Percentiles rank a stretch among this genome's conserved stretches.
Evolutionary conservation across 2,797 vertebrate species (phyloP).

Genomic region (Ispidina lecontei): DNA sequence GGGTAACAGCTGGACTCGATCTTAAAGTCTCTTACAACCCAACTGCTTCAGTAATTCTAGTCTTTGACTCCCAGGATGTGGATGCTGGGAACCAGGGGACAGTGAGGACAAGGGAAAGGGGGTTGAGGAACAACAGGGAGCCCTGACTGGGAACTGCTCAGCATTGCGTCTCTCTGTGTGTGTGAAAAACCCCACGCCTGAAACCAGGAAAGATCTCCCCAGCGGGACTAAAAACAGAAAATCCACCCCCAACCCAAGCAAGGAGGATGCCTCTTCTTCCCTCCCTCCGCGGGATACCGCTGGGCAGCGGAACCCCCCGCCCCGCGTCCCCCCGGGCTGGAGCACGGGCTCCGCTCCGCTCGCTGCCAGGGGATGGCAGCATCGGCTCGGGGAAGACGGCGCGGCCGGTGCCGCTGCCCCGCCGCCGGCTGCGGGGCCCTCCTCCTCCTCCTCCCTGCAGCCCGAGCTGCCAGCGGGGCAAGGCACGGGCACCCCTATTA

Average conservation of each 20-base stretch:
- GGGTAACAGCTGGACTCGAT: not conserved
- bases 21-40: not conserved
- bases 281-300: not conserved
- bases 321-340: too few species aligned
- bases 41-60: not conserved
- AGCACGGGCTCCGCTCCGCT: too few species aligned
- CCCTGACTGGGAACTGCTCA: too few species aligned
- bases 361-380: constrained; percentile 7
- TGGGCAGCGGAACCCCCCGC: too few species aligned
- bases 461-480: not conserved
- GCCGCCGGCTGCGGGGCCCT: not conserved
- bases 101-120: too few species aligned
- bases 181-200: not conserved
- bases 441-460: too few species aligned
- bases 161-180: accelerated
- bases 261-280: too few species aligned
- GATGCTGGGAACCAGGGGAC: not conserved
- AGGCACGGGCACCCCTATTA: not conserved
- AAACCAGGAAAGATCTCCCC: not conserved
- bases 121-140: too few species aligned
- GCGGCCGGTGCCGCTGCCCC: not conserved
- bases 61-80: not conserved
- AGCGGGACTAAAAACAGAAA: not conserved
- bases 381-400: not conserved
- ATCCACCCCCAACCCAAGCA: too few species aligned